A percentile compares a stretch with the other conserved stretches of the same genome.
Evolutionary conservation across 2,888 invertebrate genomes (phyloP).

Genomic region (Anthrax anthrax): DNA sequence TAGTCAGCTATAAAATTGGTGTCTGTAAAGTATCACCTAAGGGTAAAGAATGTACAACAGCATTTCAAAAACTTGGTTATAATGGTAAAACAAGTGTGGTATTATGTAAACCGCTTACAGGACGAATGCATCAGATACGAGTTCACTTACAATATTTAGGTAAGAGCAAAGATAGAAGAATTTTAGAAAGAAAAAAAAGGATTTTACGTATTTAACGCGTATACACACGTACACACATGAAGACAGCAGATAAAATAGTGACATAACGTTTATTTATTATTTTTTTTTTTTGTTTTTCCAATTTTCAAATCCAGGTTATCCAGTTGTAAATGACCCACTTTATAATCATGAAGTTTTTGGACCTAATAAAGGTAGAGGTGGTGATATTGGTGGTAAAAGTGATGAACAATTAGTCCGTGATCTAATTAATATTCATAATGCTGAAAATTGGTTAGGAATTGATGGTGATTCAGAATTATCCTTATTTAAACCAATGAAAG

Average conservation of each 20-base stretch:
- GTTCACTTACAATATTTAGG: constrained; percentile 96
- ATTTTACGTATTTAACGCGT: no score
- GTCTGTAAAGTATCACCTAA: constrained; percentile 86
- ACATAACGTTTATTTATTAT: neutral
- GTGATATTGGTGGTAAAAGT: constrained; percentile 73
- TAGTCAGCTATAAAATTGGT: constrained; percentile 89
- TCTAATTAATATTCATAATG: constrained; percentile 83
- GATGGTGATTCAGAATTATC: constrained; percentile 76
- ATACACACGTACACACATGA: no score
- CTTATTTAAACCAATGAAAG: constrained; percentile 59
- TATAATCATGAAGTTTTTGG: constrained; percentile 97
- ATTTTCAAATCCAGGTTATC: constrained; percentile 48
- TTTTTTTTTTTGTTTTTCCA: neutral
- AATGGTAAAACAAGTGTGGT: constrained; percentile 88
- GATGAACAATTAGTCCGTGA: constrained; percentile 80
- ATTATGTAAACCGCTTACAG: constrained; percentile 86
- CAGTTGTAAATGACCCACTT: constrained; percentile 92
- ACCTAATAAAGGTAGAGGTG: constrained; percentile 77
- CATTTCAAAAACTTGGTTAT: constrained; percentile 78
- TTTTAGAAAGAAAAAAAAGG: no score
- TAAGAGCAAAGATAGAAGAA: constrained; percentile 27
- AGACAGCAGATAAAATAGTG: neutral
- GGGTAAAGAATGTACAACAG: constrained; percentile 85
- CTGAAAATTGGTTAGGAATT: constrained; percentile 86
- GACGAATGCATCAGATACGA: constrained; percentile 97